phyloP scores from a whole-genome alignment of 2,113 vertebrate species.

The Dicrurus megarhynchus region DNA sequence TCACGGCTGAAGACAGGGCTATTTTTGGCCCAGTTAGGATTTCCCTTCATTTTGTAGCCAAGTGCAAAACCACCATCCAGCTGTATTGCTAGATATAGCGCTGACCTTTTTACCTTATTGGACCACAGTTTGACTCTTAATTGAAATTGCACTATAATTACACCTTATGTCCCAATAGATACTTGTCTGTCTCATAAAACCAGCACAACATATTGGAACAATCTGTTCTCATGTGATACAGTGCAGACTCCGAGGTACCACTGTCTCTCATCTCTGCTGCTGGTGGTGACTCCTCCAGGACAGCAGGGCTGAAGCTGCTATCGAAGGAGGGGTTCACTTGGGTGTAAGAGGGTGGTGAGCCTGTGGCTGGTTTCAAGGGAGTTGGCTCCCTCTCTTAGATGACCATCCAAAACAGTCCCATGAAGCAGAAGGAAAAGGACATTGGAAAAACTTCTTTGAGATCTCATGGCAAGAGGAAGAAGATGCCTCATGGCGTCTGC shows the following conservation, averaged over 20 bases:
- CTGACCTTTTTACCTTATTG: conserved; percentile 44
- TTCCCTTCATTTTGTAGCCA: conserved; percentile 30
- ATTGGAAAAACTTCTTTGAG: not conserved
- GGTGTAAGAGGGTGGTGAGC: not conserved
- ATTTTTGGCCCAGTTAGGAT: conserved; percentile 33
- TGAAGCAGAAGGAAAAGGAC: not conserved
- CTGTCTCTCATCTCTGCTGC: conserved; percentile 21
- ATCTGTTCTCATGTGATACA: not conserved
- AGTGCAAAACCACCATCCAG: conserved; percentile 25
- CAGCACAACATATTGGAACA: conserved; percentile 23
- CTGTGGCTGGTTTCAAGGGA: not conserved
- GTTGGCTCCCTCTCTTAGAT: not conserved
- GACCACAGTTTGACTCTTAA: conserved; percentile 21
- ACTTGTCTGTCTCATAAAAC: not conserved
- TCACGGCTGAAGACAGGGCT: conserved; percentile 10
- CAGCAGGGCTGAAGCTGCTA: not conserved
- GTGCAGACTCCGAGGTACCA: not conserved
- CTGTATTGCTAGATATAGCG: conserved; percentile 24
- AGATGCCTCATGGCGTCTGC: not conserved
- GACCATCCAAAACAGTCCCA: not conserved
- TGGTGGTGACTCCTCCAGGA: not conserved
- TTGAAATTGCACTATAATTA: conserved; percentile 43
- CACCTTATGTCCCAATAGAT: not conserved
- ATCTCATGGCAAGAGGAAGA: not conserved
- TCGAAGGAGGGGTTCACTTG: accelerated